phyloP scores from a whole-genome alignment of 2,797 vertebrate genomes.

The Dryobates pubescens region DNA sequence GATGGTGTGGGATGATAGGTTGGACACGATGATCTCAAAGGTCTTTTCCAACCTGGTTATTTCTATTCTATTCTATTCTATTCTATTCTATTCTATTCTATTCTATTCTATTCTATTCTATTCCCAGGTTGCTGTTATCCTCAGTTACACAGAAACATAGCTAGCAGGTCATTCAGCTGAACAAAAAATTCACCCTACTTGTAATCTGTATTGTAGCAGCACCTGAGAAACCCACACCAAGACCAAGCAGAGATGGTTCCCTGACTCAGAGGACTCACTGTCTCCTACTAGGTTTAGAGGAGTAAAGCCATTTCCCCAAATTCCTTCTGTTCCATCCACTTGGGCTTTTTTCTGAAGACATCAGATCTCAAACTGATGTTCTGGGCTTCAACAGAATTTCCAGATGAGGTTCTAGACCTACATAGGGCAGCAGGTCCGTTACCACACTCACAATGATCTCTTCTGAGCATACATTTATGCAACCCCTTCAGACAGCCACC shows the following conservation, averaged over 20 bases:
- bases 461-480: neutral
- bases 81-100: no score
- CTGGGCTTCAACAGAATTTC: neutral
- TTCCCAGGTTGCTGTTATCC: neutral
- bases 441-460: neutral
- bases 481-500: neutral
- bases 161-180: neutral
- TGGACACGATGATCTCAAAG: no score
- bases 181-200: neutral
- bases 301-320: neutral
- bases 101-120: neutral
- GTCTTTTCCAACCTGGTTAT: no score
- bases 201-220: neutral
- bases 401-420: neutral
- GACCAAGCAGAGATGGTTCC: neutral
- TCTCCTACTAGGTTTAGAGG: fast-evolving
- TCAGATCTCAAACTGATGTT: neutral
- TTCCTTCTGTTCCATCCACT: neutral
- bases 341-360: neutral
- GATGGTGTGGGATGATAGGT: no score
- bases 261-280: neutral
- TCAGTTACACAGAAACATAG: neutral
- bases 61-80: no score
- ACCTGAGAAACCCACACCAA: neutral
- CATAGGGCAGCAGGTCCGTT: neutral